phyloP scores from a whole-genome alignment of 2,888 invertebrate genomes.

The Homarus gammarus region DNA sequence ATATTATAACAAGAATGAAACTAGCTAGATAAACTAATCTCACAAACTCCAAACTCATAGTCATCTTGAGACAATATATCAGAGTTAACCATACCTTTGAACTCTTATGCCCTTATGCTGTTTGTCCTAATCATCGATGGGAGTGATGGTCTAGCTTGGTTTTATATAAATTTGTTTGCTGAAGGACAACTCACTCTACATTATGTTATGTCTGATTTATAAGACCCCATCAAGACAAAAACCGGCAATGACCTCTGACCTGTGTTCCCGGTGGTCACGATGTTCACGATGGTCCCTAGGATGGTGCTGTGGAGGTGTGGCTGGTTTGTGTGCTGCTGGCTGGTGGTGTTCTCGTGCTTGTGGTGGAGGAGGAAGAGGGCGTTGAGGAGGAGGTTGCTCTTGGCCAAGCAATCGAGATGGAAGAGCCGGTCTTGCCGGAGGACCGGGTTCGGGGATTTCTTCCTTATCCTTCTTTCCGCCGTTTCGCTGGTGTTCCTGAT shows the following conservation, averaged over 20 bases:
- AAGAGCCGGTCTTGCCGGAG: constrained; percentile 92
- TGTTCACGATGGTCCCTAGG: constrained; percentile 80
- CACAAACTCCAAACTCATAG: too few relatives aligned
- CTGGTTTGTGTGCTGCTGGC: constrained; percentile 77
- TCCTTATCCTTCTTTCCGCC: constrained; percentile 79
- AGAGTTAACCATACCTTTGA: too few relatives aligned
- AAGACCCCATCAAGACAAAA: too few relatives aligned
- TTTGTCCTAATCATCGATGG: too few relatives aligned
- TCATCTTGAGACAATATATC: too few relatives aligned
- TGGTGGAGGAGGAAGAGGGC: constrained; percentile 91
- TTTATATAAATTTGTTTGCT: too few relatives aligned
- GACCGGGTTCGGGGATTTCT: constrained; percentile 88
- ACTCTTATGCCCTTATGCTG: too few relatives aligned
- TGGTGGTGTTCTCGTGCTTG: constrained; percentile 80
- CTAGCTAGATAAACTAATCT: too few relatives aligned
- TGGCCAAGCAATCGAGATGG: constrained; percentile 81
- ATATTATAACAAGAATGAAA: too few relatives aligned
- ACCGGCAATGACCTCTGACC: constrained; percentile 27
- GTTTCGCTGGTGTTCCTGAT: constrained; percentile 78
- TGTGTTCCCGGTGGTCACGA: constrained; percentile 78
- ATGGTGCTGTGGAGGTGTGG: constrained; percentile 77
- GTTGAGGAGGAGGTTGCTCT: constrained; percentile 88
- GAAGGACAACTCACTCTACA: too few relatives aligned
- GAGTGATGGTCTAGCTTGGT: too few relatives aligned
- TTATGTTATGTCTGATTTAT: too few relatives aligned